Percentiles rank a stretch among this genome's conserved stretches.
Conservation (phyloP, 2,888 invertebrate genomes). For the Coelopa pilipes region DNA sequence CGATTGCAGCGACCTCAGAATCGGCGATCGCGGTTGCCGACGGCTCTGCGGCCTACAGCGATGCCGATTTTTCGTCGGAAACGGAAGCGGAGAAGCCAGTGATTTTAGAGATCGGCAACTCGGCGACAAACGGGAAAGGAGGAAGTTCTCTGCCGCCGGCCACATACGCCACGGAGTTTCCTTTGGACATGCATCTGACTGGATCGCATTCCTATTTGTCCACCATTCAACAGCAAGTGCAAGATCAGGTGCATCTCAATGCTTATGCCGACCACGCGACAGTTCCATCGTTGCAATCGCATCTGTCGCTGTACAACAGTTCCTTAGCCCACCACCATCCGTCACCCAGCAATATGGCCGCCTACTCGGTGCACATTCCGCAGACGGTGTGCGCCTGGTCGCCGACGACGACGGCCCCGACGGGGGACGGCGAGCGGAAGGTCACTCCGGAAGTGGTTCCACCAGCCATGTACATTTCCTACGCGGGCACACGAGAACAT, state of each 20-base stretch:
- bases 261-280: slow-evolving; percentile 16
- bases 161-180: slow-evolving; percentile 45
- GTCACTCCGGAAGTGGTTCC: slow-evolving; percentile 54
- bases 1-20: slow-evolving; percentile 1
- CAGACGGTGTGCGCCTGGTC: slow-evolving; percentile 62
- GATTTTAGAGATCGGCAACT: slow-evolving; percentile 54
- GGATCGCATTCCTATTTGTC: slow-evolving; percentile 23
- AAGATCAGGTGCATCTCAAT: background rate
- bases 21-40: background rate
- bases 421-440: slow-evolving; percentile 25
- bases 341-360: background rate
- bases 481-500: slow-evolving; percentile 51
- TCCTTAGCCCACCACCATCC: slow-evolving; percentile 39
- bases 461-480: slow-evolving; percentile 56
- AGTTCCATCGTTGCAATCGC: slow-evolving; percentile 14
- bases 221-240: background rate
- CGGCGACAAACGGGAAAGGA: slow-evolving; percentile 45
- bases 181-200: slow-evolving; percentile 44
- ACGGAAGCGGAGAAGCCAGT: slow-evolving; percentile 57
- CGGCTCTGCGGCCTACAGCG: slow-evolving; percentile 40
- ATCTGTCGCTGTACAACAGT: slow-evolving; percentile 44
- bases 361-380: slow-evolving; percentile 48
- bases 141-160: slow-evolving; percentile 38
- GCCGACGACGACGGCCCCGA: slow-evolving; percentile 39
- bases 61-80: slow-evolving; percentile 46